Evolutionary conservation across 2,797 vertebrate genomes (phyloP).

Genomic region (Aldrovandia affinis): DNA sequence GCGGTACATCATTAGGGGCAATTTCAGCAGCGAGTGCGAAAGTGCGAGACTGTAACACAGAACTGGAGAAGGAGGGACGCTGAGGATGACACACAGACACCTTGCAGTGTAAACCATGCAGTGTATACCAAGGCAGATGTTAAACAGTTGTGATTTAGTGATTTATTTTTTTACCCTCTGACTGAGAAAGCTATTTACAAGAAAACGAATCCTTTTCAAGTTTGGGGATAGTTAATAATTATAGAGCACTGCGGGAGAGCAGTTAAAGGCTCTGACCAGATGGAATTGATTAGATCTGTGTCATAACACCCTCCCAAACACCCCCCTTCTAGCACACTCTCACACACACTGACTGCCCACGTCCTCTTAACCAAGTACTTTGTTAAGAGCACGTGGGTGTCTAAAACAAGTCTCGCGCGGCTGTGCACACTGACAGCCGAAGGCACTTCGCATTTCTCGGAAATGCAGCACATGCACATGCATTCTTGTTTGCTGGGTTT

Average conservation of each 20-base stretch:
- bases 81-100: too few relatives aligned
- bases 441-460: not conserved
- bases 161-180: too few relatives aligned
- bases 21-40: too few relatives aligned
- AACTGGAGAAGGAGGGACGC: too few relatives aligned
- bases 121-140: too few relatives aligned
- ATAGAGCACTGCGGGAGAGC: not conserved
- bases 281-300: not conserved
- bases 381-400: constrained; percentile 1
- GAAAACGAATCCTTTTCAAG: not conserved
- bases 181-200: too few relatives aligned
- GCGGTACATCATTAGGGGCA: too few relatives aligned
- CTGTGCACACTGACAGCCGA: not conserved
- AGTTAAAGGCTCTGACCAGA: not conserved
- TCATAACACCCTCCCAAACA: not conserved
- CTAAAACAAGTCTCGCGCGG: not conserved
- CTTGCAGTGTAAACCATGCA: too few relatives aligned
- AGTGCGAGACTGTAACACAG: too few relatives aligned
- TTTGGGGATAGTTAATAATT: not conserved
- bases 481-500: not conserved
- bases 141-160: too few relatives aligned
- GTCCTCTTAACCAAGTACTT: not conserved
- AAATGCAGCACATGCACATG: not conserved
- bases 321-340: not conserved
- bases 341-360: not conserved